Evolutionary conservation across 2,113 vertebrate genomes (phyloP).

Genomic region (Nannobrachium achirus): DNA sequence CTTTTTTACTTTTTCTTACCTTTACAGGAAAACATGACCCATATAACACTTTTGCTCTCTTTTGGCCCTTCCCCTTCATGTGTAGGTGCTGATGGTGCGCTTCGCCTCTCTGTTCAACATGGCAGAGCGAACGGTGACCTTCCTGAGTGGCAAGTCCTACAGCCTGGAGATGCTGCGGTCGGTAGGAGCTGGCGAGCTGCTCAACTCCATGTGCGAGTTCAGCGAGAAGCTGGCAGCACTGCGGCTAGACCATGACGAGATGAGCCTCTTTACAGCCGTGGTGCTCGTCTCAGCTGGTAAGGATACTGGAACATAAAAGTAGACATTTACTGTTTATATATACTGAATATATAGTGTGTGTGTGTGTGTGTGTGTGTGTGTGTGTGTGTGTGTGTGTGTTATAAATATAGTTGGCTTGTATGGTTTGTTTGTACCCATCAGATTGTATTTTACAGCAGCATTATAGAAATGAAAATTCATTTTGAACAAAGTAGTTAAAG

Average conservation of each 20-base stretch:
- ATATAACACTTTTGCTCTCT: background rate
- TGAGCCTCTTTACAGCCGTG: slow-evolving; percentile 96
- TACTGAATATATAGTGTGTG: too few relatives aligned
- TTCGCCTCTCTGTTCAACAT: slow-evolving; percentile 94
- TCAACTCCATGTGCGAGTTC: slow-evolving; percentile 97
- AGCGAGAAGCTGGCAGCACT: slow-evolving; percentile 94
- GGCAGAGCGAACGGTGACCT: slow-evolving; percentile 91
- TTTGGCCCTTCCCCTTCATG: slow-evolving; percentile 14
- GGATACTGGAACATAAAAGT: slow-evolving; percentile 19
- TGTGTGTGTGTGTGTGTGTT: background rate
- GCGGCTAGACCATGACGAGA: slow-evolving; percentile 91
- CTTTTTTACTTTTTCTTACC: background rate
- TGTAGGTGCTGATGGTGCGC: slow-evolving; percentile 95
- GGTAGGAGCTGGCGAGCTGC: slow-evolving; percentile 93
- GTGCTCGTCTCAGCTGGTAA: slow-evolving; percentile 98
- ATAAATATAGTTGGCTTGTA: background rate
- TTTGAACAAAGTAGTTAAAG: too few relatives aligned
- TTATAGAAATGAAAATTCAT: too few relatives aligned
- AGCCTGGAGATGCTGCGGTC: slow-evolving; percentile 88
- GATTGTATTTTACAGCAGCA: too few relatives aligned
- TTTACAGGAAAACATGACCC: background rate
- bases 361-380: too few relatives aligned
- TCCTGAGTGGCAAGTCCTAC: slow-evolving; percentile 93
- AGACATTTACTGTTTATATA: too few relatives aligned
- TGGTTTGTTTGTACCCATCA: too few relatives aligned